phyloP scores from a whole-genome alignment of 2,113 vertebrate genomes.

The Siniperca knerii region DNA sequence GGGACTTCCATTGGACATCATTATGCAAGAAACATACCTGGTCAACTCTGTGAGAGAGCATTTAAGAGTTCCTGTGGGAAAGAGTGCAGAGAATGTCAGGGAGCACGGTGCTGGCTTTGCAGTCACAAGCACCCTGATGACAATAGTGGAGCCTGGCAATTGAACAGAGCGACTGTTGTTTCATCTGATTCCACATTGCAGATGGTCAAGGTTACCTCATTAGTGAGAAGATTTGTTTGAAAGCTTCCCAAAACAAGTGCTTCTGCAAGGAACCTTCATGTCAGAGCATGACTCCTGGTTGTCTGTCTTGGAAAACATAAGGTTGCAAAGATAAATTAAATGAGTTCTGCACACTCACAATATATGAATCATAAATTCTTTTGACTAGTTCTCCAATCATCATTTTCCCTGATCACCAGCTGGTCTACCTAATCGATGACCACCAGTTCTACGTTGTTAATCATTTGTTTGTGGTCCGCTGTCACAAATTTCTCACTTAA shows the following conservation, averaged over 20 bases:
- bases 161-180: slow-evolving; percentile 10
- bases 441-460: not conserved
- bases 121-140: slow-evolving; percentile 6
- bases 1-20: not conserved
- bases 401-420: not conserved
- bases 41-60: not conserved
- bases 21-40: not conserved
- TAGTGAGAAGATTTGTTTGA: slow-evolving; percentile 21
- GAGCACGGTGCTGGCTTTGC: not conserved
- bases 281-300: not conserved
- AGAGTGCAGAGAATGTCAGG: slow-evolving; percentile 17
- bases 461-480: not conserved
- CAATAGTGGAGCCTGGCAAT: not conserved
- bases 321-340: not conserved
- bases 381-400: not conserved
- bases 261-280: not conserved
- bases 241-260: slow-evolving; percentile 21
- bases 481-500: not conserved
- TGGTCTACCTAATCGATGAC: not conserved
- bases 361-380: not conserved
- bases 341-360: not conserved
- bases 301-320: not conserved
- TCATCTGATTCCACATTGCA: slow-evolving; percentile 22
- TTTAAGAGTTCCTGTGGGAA: not conserved
- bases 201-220: slow-evolving; percentile 35